A percentile compares a stretch with the other conserved stretches of the same genome.
Evolutionary conservation across 2,797 vertebrate genomes (phyloP).

Genomic region (Erpetoichthys calabaricus): DNA sequence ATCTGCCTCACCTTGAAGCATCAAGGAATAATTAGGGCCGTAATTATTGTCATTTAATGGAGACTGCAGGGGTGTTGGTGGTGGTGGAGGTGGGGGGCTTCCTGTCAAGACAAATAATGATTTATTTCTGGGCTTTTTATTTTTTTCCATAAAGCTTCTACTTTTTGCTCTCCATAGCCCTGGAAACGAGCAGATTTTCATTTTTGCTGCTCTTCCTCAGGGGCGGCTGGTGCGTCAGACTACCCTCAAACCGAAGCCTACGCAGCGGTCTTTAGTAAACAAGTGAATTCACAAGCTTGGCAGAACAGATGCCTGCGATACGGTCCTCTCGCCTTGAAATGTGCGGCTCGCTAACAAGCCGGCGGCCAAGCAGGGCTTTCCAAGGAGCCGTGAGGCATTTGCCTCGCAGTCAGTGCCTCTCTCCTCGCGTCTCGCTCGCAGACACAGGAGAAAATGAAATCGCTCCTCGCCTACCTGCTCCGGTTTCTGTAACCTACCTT

Average conservation of each 20-base stretch:
- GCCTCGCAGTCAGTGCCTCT: slow-evolving; percentile 24
- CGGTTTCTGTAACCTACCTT: slow-evolving; percentile 28
- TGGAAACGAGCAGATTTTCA: neutral
- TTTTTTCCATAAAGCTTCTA: neutral
- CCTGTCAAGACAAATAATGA: neutral
- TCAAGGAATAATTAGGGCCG: neutral
- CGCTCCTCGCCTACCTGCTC: slow-evolving; percentile 1
- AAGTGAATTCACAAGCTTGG: neutral
- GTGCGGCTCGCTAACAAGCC: slow-evolving; percentile 8
- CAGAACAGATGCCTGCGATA: slow-evolving; percentile 5
- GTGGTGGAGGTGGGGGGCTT: too few relatives aligned
- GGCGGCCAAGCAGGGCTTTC: slow-evolving; percentile 12
- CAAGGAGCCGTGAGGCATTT: slow-evolving; percentile 15
- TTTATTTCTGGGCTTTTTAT: neutral
- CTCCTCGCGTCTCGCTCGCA: slow-evolving; percentile 22
- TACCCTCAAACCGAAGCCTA: slow-evolving; percentile 18
- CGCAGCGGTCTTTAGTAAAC: slow-evolving; percentile 12
- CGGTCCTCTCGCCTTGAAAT: neutral
- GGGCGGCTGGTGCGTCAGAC: slow-evolving; percentile 6
- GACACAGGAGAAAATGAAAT: slow-evolving; percentile 18
- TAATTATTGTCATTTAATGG: too few relatives aligned
- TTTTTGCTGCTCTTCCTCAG: neutral
- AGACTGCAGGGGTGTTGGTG: too few relatives aligned
- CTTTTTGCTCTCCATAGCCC: neutral
- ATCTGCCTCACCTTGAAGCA: neutral